These are phyloP conservation scores for Hephaestus fuliginosus DNA, from an alignment of 2,797 vertebrate species.

Conservation along the genomic window DNA sequence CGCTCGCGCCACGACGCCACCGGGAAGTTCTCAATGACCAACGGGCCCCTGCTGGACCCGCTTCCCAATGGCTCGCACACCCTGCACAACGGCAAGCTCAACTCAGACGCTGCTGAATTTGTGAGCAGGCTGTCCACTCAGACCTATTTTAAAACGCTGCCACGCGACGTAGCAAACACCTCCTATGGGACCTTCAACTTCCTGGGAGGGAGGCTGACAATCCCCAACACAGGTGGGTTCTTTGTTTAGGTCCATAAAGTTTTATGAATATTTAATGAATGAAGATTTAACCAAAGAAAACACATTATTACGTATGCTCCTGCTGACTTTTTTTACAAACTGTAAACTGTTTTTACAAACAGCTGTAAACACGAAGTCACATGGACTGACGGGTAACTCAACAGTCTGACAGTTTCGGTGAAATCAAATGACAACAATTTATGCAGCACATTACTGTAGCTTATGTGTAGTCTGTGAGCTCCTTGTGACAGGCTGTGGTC, in stretches of 20 bases:
- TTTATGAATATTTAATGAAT: not conserved
- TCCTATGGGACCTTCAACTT: conserved; percentile 99
- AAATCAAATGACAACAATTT: not conserved
- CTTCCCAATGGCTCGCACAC: conserved; percentile 94
- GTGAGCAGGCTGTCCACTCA: conserved; percentile 94
- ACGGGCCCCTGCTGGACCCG: conserved; percentile 94
- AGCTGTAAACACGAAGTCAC: not conserved
- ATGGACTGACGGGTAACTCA: not conserved
- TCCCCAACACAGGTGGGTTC: conserved; percentile 93
- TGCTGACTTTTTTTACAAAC: not conserved
- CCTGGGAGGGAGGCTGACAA: conserved; percentile 94
- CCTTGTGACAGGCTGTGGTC: not conserved
- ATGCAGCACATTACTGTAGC: not conserved
- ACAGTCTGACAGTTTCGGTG: not conserved
- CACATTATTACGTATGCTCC: not conserved
- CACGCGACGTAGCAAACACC: conserved; percentile 92
- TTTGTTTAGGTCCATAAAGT: not conserved
- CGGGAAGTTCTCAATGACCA: conserved; percentile 94
- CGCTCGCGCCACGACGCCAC: conserved; percentile 92
- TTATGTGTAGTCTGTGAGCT: not conserved
- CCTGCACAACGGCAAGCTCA: conserved; percentile 93
- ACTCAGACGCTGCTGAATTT: conserved; percentile 89
- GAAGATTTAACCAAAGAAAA: not conserved
- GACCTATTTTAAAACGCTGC: conserved; percentile 95
- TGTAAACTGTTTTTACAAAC: too few relatives aligned